These are phyloP conservation scores for Helicoverpa armigera DNA, from an alignment of 1,140 invertebrate species.

Conservation along the genomic window DNA sequence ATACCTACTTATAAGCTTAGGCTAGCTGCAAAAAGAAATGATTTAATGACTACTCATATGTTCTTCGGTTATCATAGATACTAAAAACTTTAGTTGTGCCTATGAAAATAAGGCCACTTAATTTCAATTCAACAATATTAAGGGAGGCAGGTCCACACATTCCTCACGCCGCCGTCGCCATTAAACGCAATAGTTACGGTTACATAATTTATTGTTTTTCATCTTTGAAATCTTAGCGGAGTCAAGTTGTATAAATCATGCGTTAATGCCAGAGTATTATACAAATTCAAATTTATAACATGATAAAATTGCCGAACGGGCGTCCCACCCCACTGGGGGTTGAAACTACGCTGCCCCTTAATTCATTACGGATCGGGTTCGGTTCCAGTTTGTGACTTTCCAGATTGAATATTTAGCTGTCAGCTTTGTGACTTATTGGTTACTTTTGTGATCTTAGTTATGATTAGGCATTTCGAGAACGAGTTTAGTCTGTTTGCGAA, in stretches of 20 bases:
- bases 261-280: conserved; percentile 85
- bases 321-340: conserved; percentile 22
- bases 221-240: conserved; percentile 86
- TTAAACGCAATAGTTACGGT: conserved; percentile 85
- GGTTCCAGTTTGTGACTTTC: conserved; percentile 19
- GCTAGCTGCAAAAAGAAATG: too few species aligned
- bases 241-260: conserved; percentile 86
- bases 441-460: not conserved
- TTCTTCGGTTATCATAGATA: too few species aligned
- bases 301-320: conserved; percentile 87
- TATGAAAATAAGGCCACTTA: too few species aligned
- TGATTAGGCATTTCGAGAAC: not conserved
- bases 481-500: too few species aligned
- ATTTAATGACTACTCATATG: too few species aligned
- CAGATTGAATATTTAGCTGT: conserved; percentile 15
- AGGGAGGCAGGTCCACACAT: conserved; percentile 60
- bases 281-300: conserved; percentile 87
- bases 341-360: conserved; percentile 75
- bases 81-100: not conserved
- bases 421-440: not conserved
- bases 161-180: conserved; percentile 62
- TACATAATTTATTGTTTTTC: conserved; percentile 86
- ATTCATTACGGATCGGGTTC: conserved; percentile 69
- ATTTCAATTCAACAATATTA: conserved; percentile 5
- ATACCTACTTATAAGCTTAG: too few species aligned